Conservation (phyloP, 2,888 invertebrate species). For the Oasisia sp. region DNA sequence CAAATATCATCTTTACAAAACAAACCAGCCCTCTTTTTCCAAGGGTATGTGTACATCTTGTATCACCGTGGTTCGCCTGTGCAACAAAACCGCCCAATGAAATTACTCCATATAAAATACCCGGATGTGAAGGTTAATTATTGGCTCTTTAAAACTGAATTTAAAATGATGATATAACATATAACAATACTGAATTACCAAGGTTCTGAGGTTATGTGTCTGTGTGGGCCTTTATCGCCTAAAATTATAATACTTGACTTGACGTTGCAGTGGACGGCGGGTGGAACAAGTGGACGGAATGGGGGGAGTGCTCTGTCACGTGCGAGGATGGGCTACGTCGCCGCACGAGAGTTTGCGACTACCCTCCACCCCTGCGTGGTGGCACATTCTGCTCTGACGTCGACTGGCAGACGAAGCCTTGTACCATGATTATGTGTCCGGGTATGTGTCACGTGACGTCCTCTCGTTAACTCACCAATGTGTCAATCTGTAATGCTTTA, state of each 20-base stretch:
- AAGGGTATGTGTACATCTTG: too few species aligned
- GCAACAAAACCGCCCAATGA: too few species aligned
- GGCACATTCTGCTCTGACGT: constrained; percentile 51
- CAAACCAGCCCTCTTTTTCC: too few species aligned
- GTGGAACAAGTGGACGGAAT: constrained; percentile 56
- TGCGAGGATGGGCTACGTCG: constrained; percentile 55
- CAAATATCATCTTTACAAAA: background rate
- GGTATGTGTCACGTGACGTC: constrained; percentile 34
- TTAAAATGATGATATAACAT: too few species aligned
- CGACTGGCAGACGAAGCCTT: constrained; percentile 47
- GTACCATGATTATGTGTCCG: constrained; percentile 47
- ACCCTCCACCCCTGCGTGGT: constrained; percentile 52
- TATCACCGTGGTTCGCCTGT: too few species aligned
- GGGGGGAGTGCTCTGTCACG: constrained; percentile 59
- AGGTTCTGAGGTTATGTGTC: background rate
- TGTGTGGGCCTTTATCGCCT: too few species aligned
- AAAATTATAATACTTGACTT: background rate
- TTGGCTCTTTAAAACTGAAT: too few species aligned
- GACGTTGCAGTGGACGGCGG: constrained; percentile 51
- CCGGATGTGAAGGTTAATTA: too few species aligned
- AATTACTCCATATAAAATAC: too few species aligned
- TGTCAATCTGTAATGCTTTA: background rate
- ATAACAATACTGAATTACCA: too few species aligned
- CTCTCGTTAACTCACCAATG: background rate
- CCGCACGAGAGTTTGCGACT: constrained; percentile 52